Base-by-base conservation (phyloP, 2,797 vertebrate genomes). In the Clarias platycephalus region DNA sequence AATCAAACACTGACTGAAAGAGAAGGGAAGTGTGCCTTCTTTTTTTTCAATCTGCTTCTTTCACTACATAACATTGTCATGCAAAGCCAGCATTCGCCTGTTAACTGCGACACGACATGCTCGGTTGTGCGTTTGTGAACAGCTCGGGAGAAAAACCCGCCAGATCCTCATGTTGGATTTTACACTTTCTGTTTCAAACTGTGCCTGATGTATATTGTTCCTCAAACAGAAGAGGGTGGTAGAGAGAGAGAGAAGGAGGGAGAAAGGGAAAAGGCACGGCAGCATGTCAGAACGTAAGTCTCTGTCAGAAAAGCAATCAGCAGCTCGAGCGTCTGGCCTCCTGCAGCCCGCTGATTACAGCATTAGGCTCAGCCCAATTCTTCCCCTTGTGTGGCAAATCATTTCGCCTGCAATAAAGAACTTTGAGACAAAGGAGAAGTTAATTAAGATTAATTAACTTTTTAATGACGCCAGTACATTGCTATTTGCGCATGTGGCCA, bases 401-500 rank as follows among this genome's bases (percentile, higher is more conserved):
- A 90, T 89, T 89, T 88, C 75, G 82, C 85, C 87, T 86, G 88
- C 90, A 88, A 89, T 90, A 91, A 91, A 90, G 89, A 90, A 90
- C 86, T 88, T 82, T 88, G 87, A 90, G 87, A 91, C 88, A 91
- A 91, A 90, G 88, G 89, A 89, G 89, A 92, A 91, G 89, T 92
- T 90, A 92, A 91, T 92, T 91, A 91, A 90, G 90, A 92, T 91
- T 90, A 91, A 91, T 91, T 90, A 89, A 89, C 85, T 90, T 90
- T 91, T 90, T 91, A 88, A 89, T 89, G 88, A 88, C 40, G 86
- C 86, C 78, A 81, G 82, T 86, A 86, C 88, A 86, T 87, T 86
- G 84, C 75, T 86, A 88, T 86, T 88, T 88, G 86, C 85, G 84
- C 37, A 40, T 82, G 88, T 88, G 86, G 90, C 88, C 88, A 86